These are phyloP conservation scores for Pseudolaguvia tuberculata DNA, from an alignment of 2,113 vertebrate genomes.

Conservation along the genomic window DNA sequence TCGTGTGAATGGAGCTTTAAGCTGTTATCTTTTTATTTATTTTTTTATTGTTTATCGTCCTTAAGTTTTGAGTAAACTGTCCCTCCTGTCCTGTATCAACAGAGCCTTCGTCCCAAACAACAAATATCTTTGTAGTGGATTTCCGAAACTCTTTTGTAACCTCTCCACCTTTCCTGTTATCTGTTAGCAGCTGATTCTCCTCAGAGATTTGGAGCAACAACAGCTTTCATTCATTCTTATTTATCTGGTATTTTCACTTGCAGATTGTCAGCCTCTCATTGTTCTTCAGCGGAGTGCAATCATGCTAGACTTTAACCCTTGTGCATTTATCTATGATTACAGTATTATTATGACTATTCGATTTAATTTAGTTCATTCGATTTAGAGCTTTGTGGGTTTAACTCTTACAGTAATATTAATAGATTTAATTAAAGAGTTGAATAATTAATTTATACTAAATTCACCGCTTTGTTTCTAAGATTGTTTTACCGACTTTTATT, in stretches of 20 bases:
- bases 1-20: neutral
- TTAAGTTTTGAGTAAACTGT: neutral
- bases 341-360: no score
- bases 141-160: neutral
- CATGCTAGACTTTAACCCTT: neutral
- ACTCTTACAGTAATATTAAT: no score
- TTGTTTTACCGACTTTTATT: neutral
- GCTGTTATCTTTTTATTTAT: neutral
- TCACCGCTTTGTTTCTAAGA: neutral
- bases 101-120: conserved; percentile 14
- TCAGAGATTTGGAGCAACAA: neutral
- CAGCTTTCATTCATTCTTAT: conserved; percentile 9
- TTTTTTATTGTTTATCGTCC: conserved; percentile 8
- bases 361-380: no score
- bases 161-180: conserved; percentile 26
- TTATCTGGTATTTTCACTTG: neutral
- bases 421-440: neutral
- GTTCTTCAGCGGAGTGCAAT: neutral
- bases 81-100: conserved; percentile 36
- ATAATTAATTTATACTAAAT: neutral
- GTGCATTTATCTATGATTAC: neutral
- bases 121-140: neutral
- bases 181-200: neutral
- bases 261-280: neutral
- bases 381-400: no score